Evolutionary conservation across 2,888 invertebrate genomes (phyloP).

Genomic region (Xanthostigma xanthostigma): DNA sequence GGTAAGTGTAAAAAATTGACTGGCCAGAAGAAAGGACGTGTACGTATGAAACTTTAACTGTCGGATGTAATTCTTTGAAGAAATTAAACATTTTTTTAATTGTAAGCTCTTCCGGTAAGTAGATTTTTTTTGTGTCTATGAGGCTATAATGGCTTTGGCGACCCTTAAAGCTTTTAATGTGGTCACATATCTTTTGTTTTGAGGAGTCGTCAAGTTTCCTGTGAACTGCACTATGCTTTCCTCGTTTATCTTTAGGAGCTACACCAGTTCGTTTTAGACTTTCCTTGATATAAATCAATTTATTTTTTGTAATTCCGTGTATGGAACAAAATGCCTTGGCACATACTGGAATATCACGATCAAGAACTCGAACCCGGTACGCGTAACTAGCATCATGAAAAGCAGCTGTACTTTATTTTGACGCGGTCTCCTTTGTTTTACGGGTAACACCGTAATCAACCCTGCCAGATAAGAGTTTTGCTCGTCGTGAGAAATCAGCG

Average conservation of each 20-base stretch:
- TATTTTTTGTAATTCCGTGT: slow-evolving; percentile 7
- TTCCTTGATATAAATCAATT: slow-evolving; percentile 2
- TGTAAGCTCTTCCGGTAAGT: slow-evolving; percentile 12
- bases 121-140: slow-evolving; percentile 9
- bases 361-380: background rate
- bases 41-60: too few species aligned
- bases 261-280: slow-evolving; percentile 4
- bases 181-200: slow-evolving; percentile 5
- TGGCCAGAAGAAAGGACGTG: too few species aligned
- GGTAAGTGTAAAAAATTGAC: too few species aligned
- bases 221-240: slow-evolving; percentile 2
- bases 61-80: slow-evolving; percentile 7
- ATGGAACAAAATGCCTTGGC: slow-evolving; percentile 7
- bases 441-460: slow-evolving; percentile 1
- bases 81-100: slow-evolving; percentile 13
- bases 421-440: background rate
- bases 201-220: slow-evolving; percentile 2
- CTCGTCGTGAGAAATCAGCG: background rate
- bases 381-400: background rate
- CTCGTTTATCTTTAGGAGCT: slow-evolving; percentile 6
- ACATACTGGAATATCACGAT: slow-evolving; percentile 6
- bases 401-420: background rate
- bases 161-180: slow-evolving; percentile 15
- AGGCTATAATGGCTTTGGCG: slow-evolving; percentile 14
- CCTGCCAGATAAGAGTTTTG: slow-evolving; percentile 3